These are phyloP conservation scores for Cryptus armator DNA, from an alignment of 2,888 invertebrate genomes.

Conservation along the genomic window DNA sequence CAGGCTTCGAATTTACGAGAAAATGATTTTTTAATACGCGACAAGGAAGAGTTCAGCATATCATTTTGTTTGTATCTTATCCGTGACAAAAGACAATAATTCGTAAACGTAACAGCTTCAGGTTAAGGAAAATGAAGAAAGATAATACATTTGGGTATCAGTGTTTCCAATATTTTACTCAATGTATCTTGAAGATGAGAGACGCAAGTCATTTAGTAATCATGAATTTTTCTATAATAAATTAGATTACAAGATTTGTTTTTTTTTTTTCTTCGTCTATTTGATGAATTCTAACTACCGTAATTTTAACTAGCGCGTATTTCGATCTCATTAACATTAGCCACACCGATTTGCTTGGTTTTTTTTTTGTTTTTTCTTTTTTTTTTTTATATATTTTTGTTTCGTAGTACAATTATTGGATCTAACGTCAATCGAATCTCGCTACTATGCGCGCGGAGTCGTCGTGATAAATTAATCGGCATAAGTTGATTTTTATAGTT, in stretches of 20 bases:
- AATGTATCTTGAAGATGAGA: constrained; percentile 58
- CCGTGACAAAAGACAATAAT: no score
- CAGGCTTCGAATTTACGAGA: no score
- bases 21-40: no score
- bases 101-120: no score
- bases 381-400: constrained; percentile 3
- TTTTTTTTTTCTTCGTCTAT: constrained; percentile 55
- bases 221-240: constrained; percentile 64
- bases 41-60: no score
- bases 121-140: neutral
- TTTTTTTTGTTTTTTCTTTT: constrained; percentile 14
- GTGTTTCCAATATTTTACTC: constrained; percentile 52
- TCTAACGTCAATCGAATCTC: constrained; percentile 22
- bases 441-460: neutral
- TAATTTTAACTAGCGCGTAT: constrained; percentile 51
- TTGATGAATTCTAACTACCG: constrained; percentile 62
- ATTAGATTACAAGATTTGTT: constrained; percentile 53
- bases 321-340: constrained; percentile 36
- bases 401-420: neutral
- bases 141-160: neutral
- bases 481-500: neutral
- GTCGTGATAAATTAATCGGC: constrained; percentile 13
- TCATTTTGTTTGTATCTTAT: no score
- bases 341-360: constrained; percentile 20
- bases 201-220: constrained; percentile 43